Conservation (phyloP, 2,888 invertebrate genomes). For the Perithous albicinctus region DNA sequence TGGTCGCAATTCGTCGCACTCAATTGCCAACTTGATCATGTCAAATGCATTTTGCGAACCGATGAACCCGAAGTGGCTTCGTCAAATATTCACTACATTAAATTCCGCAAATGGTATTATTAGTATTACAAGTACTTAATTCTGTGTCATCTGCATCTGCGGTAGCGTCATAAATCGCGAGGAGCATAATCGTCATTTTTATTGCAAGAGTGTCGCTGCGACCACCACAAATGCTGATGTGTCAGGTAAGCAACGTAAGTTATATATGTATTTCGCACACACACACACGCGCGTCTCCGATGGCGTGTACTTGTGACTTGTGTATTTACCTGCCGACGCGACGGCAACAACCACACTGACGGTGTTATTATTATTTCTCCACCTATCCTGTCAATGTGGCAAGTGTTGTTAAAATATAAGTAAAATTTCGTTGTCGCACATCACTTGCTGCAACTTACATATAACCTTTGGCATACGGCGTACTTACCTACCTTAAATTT, state of each 20-base stretch:
- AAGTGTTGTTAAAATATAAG: neutral
- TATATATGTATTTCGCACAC: constrained; percentile 7
- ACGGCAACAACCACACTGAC: constrained; percentile 9
- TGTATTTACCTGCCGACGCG: constrained; percentile 24
- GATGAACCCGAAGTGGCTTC: constrained; percentile 19
- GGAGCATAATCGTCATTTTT: neutral
- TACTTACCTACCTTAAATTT: neutral
- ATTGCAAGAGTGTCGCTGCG: neutral
- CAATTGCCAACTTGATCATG: constrained; percentile 21
- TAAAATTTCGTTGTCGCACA: constrained; percentile 5
- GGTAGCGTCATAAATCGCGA: neutral
- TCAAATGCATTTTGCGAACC: constrained; percentile 27
- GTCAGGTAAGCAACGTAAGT: neutral
- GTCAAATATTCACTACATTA: neutral
- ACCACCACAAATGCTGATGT: constrained; percentile 23
- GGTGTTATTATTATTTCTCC: constrained; percentile 38
- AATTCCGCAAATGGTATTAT: constrained; percentile 11
- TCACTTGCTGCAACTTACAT: too few relatives aligned
- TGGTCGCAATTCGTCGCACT: too few relatives aligned
- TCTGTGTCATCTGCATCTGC: neutral
- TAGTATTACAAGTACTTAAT: neutral
- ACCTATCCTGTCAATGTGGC: constrained; percentile 21
- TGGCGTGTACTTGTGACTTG: neutral
- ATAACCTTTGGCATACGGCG: constrained; percentile 12
- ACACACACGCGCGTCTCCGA: neutral